Percentiles rank a stretch among this genome's conserved stretches.
phyloP scores from a whole-genome alignment of 1,140 invertebrate species.

The Metaphire vulgaris region DNA sequence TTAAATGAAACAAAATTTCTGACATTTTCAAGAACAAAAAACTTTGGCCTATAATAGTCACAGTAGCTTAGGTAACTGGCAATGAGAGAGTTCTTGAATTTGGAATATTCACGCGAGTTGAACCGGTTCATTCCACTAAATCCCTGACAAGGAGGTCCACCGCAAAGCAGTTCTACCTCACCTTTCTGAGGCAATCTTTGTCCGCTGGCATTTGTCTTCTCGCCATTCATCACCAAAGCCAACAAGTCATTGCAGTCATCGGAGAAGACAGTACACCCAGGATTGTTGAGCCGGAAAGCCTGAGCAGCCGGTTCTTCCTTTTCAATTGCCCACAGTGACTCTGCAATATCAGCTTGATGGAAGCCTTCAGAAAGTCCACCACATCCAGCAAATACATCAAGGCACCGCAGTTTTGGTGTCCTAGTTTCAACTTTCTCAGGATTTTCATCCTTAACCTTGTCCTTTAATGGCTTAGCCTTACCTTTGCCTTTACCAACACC shows the following conservation, averaged over 20 bases:
- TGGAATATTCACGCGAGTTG: slow-evolving; percentile 75
- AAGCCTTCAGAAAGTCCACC: slow-evolving; percentile 62
- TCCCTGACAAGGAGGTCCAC: slow-evolving; percentile 85
- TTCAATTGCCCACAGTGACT: slow-evolving; percentile 73
- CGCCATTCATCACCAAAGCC: slow-evolving; percentile 59
- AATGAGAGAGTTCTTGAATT: slow-evolving; percentile 82
- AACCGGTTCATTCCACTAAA: slow-evolving; percentile 86
- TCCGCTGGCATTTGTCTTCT: slow-evolving; percentile 55
- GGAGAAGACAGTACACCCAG: slow-evolving; percentile 65
- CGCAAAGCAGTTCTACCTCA: slow-evolving; percentile 76
- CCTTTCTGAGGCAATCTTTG: slow-evolving; percentile 63
- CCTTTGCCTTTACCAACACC: slow-evolving; percentile 67
- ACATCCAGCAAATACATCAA: slow-evolving; percentile 86
- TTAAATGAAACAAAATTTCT: slow-evolving; percentile 77
- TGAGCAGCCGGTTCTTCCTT: slow-evolving; percentile 69
- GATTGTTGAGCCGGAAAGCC: slow-evolving; percentile 73
- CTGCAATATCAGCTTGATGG: slow-evolving; percentile 63
- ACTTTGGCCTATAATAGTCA: slow-evolving; percentile 77
- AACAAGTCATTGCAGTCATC: slow-evolving; percentile 75
- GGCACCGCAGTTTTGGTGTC: slow-evolving; percentile 58
- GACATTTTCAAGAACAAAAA: slow-evolving; percentile 80
- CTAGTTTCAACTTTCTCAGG: slow-evolving; percentile 31
- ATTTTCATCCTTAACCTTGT: slow-evolving; percentile 33
- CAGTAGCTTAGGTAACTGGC: slow-evolving; percentile 75
- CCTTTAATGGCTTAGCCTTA: slow-evolving; percentile 45